Percentiles rank a stretch among this genome's conserved stretches.
These are phyloP conservation scores for Calyptommatus sinebrachiatus DNA, from an alignment of 2,113 vertebrate species.

Conservation along the genomic window DNA sequence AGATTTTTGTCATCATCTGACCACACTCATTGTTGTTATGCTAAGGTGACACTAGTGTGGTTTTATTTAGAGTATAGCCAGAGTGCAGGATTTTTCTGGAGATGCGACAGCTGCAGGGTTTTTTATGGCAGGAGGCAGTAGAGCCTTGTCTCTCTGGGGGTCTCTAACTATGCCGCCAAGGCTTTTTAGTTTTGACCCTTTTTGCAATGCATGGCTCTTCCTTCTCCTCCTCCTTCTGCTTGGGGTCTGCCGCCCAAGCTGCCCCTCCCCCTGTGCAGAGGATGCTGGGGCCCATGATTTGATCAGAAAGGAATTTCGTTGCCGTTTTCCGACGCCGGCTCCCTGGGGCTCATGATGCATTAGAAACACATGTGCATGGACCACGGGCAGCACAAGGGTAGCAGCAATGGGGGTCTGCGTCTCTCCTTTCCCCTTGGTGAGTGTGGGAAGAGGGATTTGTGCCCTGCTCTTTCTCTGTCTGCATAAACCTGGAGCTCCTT, in stretches of 20 bases:
- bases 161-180: background rate
- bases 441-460: background rate
- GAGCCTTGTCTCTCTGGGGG: background rate
- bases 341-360: slow-evolving; percentile 65
- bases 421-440: background rate
- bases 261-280: slow-evolving; percentile 64
- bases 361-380: slow-evolving; percentile 66
- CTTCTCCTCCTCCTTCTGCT: slow-evolving; percentile 4
- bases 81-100: background rate
- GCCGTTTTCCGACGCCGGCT: slow-evolving; percentile 63
- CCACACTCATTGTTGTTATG: too few relatives aligned
- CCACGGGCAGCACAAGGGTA: background rate
- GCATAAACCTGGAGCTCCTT: background rate
- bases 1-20: background rate
- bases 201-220: slow-evolving; percentile 13
- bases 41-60: background rate
- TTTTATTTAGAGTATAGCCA: background rate
- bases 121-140: background rate
- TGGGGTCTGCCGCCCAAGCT: slow-evolving; percentile 49
- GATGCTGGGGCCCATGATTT: slow-evolving; percentile 70
- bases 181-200: background rate
- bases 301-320: slow-evolving; percentile 69
- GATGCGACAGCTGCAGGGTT: background rate
- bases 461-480: background rate
- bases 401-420: background rate